phyloP scores from a whole-genome alignment of 2,797 vertebrate species.

The Masticophis lateralis region DNA sequence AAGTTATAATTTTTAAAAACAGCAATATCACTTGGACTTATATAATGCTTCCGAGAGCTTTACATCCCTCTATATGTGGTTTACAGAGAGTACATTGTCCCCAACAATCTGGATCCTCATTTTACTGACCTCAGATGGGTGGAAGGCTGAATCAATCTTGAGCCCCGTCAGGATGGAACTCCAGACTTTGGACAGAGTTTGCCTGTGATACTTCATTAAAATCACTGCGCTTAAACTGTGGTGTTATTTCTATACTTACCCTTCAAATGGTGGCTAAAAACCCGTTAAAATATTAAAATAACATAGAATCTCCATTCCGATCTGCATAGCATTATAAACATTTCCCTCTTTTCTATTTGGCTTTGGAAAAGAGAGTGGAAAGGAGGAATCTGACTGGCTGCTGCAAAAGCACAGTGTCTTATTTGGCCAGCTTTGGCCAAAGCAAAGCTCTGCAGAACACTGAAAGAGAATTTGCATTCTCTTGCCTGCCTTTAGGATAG shows the following conservation, averaged over 20 bases:
- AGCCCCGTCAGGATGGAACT: neutral
- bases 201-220: neutral
- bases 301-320: neutral
- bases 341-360: neutral
- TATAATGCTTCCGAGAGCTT: neutral
- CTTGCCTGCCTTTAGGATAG: neutral
- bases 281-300: neutral
- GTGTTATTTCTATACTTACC: neutral
- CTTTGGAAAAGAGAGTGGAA: neutral
- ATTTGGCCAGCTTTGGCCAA: neutral
- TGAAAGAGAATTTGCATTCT: neutral
- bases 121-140: neutral
- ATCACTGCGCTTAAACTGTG: neutral
- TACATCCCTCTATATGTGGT: neutral
- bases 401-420: neutral
- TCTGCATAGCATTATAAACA: neutral
- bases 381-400: neutral
- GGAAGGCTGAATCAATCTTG: neutral
- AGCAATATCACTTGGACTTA: neutral
- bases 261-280: neutral
- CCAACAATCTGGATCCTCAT: neutral
- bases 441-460: neutral
- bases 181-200: neutral
- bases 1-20: neutral
- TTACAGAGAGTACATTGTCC: neutral